Evolutionary conservation across 1,140 invertebrate genomes (phyloP).

Genomic region (Brachionus sp.): DNA sequence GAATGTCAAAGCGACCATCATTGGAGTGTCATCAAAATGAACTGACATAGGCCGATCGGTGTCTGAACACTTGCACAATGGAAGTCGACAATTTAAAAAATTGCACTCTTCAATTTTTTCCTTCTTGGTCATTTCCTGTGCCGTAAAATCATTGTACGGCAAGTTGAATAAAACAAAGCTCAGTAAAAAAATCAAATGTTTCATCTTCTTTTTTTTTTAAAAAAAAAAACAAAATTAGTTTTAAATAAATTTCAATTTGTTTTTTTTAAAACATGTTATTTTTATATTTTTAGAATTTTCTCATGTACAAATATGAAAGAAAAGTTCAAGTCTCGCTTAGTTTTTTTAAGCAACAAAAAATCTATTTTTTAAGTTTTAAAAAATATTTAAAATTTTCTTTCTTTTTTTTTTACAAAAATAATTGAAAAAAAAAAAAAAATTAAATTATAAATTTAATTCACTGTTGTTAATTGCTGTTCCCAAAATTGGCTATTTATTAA

Average conservation of each 20-base stretch:
- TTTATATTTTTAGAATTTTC: background rate
- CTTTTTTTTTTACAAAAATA: background rate
- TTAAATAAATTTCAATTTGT: background rate
- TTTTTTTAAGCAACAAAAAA: too few species aligned
- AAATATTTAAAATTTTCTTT: background rate
- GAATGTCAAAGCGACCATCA: conserved; percentile 19
- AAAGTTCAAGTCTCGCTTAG: background rate
- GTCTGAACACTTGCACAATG: conserved; percentile 35
- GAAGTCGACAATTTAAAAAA: conserved; percentile 36
- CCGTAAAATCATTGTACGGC: background rate
- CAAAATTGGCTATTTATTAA: background rate
- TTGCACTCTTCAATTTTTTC: conserved; percentile 38
- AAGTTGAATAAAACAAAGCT: background rate
- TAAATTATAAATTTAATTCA: background rate
- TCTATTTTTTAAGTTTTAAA: too few species aligned
- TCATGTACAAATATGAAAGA: background rate
- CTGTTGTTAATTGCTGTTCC: background rate
- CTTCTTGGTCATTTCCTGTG: background rate
- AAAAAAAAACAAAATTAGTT: background rate
- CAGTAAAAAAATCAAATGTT: background rate
- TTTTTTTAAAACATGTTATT: background rate
- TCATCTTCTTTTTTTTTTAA: background rate
- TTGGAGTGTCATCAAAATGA: conserved; percentile 23
- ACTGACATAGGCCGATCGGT: background rate
- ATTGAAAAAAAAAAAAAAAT: background rate